Base-by-base conservation (phyloP, 2,113 vertebrate species). In the Ailurus styani region DNA sequence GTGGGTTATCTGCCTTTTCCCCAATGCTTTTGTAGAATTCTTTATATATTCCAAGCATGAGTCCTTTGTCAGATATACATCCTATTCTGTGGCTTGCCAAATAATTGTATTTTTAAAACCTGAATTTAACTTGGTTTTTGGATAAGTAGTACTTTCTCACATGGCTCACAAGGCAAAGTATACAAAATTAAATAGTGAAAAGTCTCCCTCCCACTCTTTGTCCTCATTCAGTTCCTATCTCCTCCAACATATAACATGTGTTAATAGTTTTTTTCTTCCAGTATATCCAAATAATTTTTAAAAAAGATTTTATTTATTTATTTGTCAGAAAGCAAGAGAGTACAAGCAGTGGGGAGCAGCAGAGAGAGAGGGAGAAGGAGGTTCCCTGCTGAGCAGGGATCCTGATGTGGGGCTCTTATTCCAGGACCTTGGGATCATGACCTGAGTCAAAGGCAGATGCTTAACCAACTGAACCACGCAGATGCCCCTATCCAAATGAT, bases 181-280 rank as follows among this genome's bases (percentile, higher is more conserved):
- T 52, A 66, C 18, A 73, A 37, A 95, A n/a, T 45, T 40, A 77
- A 57, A 68, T 81, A 54, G 15, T 75, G 66, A 78, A 77, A 84
- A 91, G 15, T 20, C 9, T 83, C 2, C 34, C 20, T 93, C 31
- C 77, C 37, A 75, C 5, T 79, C 20, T 34, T 87, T 92, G 21
- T 62, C 21, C 62, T 89, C 31, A 70, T 94, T 42, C 3, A 72
- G 34, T 55, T 92, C n/a, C 14, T 88, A 4, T 66, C n/a, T 79
- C 13, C n/a, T 20, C 7, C 34, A 42, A 5, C 8, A 54, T 40
- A 12, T 37, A 55, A 17, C 20, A 20, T 50, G n/a, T 85, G 5
- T 93, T 86, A 75, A 75, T 47, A 92, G 45, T 94, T 91, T 91
- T 96, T n/a, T 70, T 42, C 40, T 85, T 64, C n/a, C 6, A 66